Conservation (phyloP, 1,140 invertebrate species). For the Vanessa atalanta region DNA sequence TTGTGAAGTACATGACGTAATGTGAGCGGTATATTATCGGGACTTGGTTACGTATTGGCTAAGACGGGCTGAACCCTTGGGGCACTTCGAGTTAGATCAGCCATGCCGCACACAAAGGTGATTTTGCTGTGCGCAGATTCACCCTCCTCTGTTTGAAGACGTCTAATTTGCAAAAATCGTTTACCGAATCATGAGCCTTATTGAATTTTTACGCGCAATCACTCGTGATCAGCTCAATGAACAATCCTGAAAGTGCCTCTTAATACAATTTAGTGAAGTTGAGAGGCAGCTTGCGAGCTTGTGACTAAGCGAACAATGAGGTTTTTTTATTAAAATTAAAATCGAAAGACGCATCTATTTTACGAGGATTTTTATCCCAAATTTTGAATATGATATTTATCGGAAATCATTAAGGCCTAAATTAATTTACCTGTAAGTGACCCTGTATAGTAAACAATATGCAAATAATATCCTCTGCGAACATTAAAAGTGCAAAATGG, state of each 20-base stretch:
- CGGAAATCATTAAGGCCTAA: too few relatives aligned
- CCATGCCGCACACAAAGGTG: constrained; percentile 15
- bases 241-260: constrained; percentile 27
- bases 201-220: constrained; percentile 38
- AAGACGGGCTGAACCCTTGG: constrained; percentile 1
- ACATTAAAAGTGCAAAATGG: too few relatives aligned
- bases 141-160: constrained; percentile 10
- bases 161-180: constrained; percentile 31
- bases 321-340: background rate
- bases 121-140: constrained; percentile 3
- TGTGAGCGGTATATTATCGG: background rate
- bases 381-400: too few relatives aligned
- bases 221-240: constrained; percentile 29
- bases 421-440: too few relatives aligned
- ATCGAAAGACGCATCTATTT: background rate
- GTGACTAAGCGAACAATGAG: background rate
- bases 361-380: too few relatives aligned
- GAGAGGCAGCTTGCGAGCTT: constrained; percentile 5
- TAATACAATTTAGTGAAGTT: constrained; percentile 8
- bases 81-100: background rate
- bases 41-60: constrained; percentile 12
- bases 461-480: too few relatives aligned
- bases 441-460: too few relatives aligned
- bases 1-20: constrained; percentile 4
- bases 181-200: constrained; percentile 33